Evolutionary conservation across 2,113 vertebrate species (phyloP).

Genomic region (Oxyura jamaicensis): DNA sequence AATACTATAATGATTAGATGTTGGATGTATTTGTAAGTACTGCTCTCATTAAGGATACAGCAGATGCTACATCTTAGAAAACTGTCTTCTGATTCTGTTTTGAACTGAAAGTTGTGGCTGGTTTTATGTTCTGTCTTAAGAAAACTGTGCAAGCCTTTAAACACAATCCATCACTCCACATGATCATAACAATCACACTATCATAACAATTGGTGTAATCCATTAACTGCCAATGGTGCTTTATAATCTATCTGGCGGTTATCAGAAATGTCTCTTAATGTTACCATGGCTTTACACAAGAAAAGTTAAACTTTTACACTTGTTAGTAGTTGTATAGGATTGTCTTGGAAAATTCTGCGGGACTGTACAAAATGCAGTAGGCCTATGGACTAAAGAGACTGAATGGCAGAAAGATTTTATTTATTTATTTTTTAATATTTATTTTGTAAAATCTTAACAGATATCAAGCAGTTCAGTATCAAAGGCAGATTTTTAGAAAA

Average conservation of each 20-base stretch:
- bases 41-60: background rate
- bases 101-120: background rate
- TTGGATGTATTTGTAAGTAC: background rate
- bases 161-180: background rate
- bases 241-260: background rate
- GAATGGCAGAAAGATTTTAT: background rate
- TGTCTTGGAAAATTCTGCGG: background rate
- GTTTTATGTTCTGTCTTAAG: background rate
- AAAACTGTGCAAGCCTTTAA: background rate
- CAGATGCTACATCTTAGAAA: background rate
- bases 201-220: background rate
- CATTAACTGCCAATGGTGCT: background rate
- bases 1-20: background rate
- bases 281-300: background rate
- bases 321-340: background rate
- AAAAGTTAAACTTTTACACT: background rate
- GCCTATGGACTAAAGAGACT: background rate
- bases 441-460: background rate
- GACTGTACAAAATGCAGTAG: background rate
- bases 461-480: background rate
- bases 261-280: background rate
- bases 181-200: background rate
- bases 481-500: background rate
- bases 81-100: background rate
- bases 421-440: background rate